These are phyloP conservation scores for Lomographa bimaculata DNA, from an alignment of 2,888 invertebrate genomes.

Conservation along the genomic window DNA sequence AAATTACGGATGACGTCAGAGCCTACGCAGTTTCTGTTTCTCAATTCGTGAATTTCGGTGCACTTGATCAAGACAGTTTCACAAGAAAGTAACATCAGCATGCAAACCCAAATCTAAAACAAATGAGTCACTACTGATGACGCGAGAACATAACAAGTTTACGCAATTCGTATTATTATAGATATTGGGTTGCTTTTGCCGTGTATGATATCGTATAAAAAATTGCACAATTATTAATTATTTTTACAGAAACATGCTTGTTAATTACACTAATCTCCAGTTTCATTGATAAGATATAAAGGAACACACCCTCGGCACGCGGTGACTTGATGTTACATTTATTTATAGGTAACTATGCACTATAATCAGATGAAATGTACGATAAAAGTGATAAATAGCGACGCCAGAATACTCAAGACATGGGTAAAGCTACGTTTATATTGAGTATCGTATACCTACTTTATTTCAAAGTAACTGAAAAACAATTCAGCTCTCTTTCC, in stretches of 20 bases:
- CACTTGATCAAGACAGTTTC: no score
- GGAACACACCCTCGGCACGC: constrained; percentile 22
- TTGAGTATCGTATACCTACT: no score
- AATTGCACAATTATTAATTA: constrained; percentile 8
- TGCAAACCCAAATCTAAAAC: no score
- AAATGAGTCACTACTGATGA: no score
- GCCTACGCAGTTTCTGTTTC: constrained; percentile 1
- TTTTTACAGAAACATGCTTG: constrained; percentile 4
- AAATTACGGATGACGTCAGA: constrained; percentile 1
- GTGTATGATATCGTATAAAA: not conserved
- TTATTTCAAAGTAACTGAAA: no score
- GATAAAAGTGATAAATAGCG: constrained; percentile 9
- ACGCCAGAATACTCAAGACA: not conserved
- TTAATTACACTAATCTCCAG: constrained; percentile 7
- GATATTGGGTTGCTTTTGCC: constrained; percentile 8
- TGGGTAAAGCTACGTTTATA: no score
- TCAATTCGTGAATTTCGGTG: constrained; percentile 5
- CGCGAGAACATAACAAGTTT: no score
- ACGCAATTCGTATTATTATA: constrained; percentile 4
- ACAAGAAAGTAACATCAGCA: no score
- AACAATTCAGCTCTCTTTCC: no score
- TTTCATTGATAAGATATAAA: constrained; percentile 11
- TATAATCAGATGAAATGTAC: constrained; percentile 4
- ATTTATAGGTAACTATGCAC: constrained; percentile 1
- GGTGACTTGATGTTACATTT: constrained; percentile 5